Conservation (phyloP, 2,797 vertebrate species). For the Bradypodion pumilum region DNA sequence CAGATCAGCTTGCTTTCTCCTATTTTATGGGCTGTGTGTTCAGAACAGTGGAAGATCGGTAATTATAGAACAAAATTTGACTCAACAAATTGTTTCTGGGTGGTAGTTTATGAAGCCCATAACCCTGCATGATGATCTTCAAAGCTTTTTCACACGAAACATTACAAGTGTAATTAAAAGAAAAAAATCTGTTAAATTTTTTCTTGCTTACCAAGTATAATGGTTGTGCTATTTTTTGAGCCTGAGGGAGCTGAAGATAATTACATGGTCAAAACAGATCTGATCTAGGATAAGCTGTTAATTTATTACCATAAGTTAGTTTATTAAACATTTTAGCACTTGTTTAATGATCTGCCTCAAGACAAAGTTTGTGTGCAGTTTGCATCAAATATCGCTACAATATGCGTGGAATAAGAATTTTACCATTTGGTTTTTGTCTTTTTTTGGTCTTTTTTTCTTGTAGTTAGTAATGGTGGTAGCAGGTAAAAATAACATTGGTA, state of each 20-base stretch:
- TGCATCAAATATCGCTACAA: conserved; percentile 50
- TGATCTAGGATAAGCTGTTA: conserved; percentile 52
- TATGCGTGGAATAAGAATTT: conserved; percentile 46
- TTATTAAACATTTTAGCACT: conserved; percentile 47
- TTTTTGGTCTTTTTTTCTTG: conserved; percentile 30
- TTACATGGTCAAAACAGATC: conserved; percentile 50
- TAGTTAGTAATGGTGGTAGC: conserved; percentile 23
- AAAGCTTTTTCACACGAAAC: conserved; percentile 25
- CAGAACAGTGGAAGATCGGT: not conserved
- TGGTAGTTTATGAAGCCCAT: conserved; percentile 24
- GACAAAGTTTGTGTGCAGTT: conserved; percentile 41
- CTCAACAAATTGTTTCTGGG: not conserved
- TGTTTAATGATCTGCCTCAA: conserved; percentile 63
- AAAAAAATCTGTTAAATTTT: conserved; percentile 43
- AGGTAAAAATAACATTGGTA: conserved; percentile 17
- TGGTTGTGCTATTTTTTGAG: conserved; percentile 11
- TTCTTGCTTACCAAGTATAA: conserved; percentile 42
- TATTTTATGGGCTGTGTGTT: too few species aligned
- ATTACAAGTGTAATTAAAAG: conserved; percentile 32
- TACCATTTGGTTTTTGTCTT: conserved; percentile 44
- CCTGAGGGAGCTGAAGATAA: conserved; percentile 45
- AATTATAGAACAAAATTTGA: not conserved
- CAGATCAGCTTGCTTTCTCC: not conserved
- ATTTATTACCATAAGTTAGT: conserved; percentile 53
- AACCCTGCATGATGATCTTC: conserved; percentile 27